Base-by-base conservation (phyloP, 2,113 vertebrate genomes). In the Anguilla japonica region DNA sequence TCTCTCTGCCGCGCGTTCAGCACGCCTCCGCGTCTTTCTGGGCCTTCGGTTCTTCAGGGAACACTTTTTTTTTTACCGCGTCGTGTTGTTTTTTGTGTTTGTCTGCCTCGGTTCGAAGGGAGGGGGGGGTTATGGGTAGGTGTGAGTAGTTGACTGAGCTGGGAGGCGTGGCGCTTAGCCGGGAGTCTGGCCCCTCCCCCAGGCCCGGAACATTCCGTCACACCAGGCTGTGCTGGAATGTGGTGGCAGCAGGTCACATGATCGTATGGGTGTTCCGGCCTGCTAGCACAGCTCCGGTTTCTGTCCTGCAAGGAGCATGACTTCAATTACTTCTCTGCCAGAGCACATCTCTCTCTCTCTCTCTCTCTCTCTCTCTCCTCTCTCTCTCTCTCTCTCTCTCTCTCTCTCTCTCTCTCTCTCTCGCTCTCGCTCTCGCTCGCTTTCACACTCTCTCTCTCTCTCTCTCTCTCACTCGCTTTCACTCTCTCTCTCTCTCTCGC, bases 381-480 rank as follows among this genome's bases (percentile, higher is more conserved):
- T 84, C 26, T n/a, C 80, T 56, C 83, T 5, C 8, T 34, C 34
- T 63, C 22, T 84, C 22, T 26, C n/a, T 85, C 50, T 34, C 8
- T 57, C 41, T 43, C 82, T 83, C 56, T 43, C 34, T 82, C 29
- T 85, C 46, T 57, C 63, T 79, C 16, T 88, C 83, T 82, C 79
- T 56, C 82, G 41, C 3, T 80, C 16, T 34, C 34, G 0, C 34
- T 34, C 34, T 34, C 34, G 0, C 34, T 34, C 34, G 0, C 34
- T 34, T n/a, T 34, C 34, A 0, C 34, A 0, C 34, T 34, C 34
- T 34, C 34, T n/a, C n/a, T n/a, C n/a, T n/a, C n/a, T n/a, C n/a
- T n/a, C n/a, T n/a, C n/a, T n/a, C n/a, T n/a, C n/a, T n/a, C n/a
- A n/a, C n/a, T n/a, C n/a, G n/a, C n/a, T n/a, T n/a, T n/a, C n/a